Evolutionary conservation across 2,888 invertebrate species (phyloP), one percentile per base, ranked within the genome.

Genomic region (Lithophane socia): DNA sequence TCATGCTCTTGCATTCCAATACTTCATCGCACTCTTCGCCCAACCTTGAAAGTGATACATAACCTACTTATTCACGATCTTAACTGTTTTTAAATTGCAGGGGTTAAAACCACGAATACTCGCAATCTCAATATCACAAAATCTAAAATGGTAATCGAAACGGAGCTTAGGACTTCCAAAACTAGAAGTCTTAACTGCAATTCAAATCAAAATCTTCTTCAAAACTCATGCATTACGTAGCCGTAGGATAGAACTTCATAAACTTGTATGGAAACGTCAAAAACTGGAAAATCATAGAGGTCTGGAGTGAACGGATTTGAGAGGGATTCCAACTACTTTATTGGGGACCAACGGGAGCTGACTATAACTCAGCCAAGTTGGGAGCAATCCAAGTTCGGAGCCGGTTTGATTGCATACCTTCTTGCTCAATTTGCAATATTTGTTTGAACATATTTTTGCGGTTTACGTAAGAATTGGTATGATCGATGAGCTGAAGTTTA

Each of bases 291-390:
- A 91, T 91, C 92, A 91, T 88, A 87, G 87, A 87, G 87, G 83
- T 84, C 79, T 86, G 86, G 66, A 86, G 85, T 89, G 90, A 90
- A 83, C 86, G 86, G 89, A 89, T 90, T 85, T 88, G 90, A 89
- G 87, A 87, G 86, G 89, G 91, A 90, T 91, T 90, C 86, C 83
- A 92, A 92, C 92, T 91, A 92, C 91, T 93, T 92, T 92, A 92
- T 92, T 90, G 81, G 80, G 82, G 86, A 83, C 86, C 84, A 82
- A 84, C 81, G 83, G 85, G 77, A 76, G 85, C 82, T 80, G 80
- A 81, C 83, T 79, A 91, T 93, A 93, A 92, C 88, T 93, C 90
- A 92, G 79, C 64, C 76, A 79, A 91, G 88, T 92, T 93, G 93
- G 92, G 89, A 68, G 79, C 86, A 83, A 89, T 91, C 93, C 92